Evolutionary conservation across 2,797 vertebrate genomes (phyloP), one percentile per base, ranked within the genome.

Genomic region (Enteromius afrohamiltoni): DNA sequence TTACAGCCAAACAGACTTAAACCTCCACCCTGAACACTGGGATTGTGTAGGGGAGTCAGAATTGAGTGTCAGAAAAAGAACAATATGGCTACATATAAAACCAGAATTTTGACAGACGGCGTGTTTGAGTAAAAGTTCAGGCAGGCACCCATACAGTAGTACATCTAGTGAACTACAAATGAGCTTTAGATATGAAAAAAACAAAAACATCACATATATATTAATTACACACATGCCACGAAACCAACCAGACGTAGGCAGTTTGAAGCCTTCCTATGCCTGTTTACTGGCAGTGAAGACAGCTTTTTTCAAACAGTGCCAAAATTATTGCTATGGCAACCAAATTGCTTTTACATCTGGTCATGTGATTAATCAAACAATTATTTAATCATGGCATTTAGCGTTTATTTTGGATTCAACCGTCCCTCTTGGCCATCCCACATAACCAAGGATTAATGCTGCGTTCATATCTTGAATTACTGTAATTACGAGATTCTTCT

Each of bases 1-100:
- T 83, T 83, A 83, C 64, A 83, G 37, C 51, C 45, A 49, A 81
- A 49, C 69, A 74, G 34, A 69, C 26, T 37, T 58, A 69, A 82
- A 76, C 45, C 80, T 65, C 70, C 70, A 74, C 26, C 26, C 80
- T 67, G n/a, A 55, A 77, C 74, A 69, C 65, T 69, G 51, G 19
- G 34, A 34, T 47, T 49, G 26, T 77, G 23, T 8, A 64, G n/a
- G 37, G 49, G 37, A 26, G 73, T 13, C 53, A 71, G 81, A 62
- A 74, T n/a, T 64, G 47, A 77, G 19, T 82, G 29, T 65, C 29
- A 26, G 42, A 9, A 53, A 58, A 83, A 65, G 62, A 55, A 40
- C 45, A 37, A 65, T 51, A 31, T 19, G 21, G 31, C 45, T 53
- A 47, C 19, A 79, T 69, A 40, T 53, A 45, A 67, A 65, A 65